Percentiles rank a stretch among this genome's conserved stretches.
These are phyloP conservation scores for Nasonia oneida DNA, from an alignment of 2,888 invertebrate genomes.

Conservation along the genomic window DNA sequence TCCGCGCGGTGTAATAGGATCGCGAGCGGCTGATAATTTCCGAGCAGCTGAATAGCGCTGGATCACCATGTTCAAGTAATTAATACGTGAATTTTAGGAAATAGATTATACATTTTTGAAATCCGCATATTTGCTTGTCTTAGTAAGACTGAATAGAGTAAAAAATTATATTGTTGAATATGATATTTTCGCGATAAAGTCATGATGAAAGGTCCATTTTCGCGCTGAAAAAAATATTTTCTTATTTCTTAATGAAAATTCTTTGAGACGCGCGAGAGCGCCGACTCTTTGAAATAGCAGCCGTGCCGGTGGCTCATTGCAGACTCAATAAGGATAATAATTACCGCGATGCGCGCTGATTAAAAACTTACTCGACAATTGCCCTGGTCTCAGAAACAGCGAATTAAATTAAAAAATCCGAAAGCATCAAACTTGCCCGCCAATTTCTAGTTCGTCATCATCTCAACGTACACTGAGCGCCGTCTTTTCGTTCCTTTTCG, in stretches of 20 bases:
- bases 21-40: neutral
- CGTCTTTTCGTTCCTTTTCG: conserved; percentile 3
- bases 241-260: neutral
- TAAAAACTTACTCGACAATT: neutral
- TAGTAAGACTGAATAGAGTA: too few species aligned
- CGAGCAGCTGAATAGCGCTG: neutral
- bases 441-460: neutral
- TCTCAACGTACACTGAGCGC: neutral
- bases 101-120: too few species aligned
- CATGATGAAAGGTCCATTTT: neutral
- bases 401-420: neutral
- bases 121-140: too few species aligned
- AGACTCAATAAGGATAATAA: neutral
- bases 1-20: neutral
- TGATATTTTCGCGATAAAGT: neutral
- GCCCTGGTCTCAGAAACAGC: too few species aligned
- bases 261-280: neutral
- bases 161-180: too few species aligned
- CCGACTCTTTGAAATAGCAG: neutral
- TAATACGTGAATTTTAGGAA: neutral
- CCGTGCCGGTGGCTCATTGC: neutral
- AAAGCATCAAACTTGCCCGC: neutral
- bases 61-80: neutral
- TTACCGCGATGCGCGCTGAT: neutral
- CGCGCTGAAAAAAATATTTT: neutral